Conservation (phyloP, 2,797 vertebrate genomes). For the Dendrocincla fuliginosa region DNA sequence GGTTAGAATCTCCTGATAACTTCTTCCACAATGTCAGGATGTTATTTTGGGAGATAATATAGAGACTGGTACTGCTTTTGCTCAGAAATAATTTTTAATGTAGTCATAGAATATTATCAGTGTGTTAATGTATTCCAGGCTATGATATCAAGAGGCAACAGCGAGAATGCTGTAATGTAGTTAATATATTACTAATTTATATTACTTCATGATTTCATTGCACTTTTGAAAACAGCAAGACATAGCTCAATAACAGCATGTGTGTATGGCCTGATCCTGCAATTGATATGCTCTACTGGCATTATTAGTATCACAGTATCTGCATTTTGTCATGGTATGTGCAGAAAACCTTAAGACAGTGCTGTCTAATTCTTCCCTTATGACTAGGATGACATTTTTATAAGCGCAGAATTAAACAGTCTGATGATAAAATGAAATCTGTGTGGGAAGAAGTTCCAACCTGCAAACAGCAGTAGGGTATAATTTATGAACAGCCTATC, state of each 20-base stretch:
- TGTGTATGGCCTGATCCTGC: not conserved
- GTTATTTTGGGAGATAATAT: not conserved
- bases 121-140: not conserved
- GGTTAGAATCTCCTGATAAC: not conserved
- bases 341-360: slow-evolving; percentile 30
- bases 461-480: slow-evolving; percentile 49
- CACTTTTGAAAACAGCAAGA: not conserved
- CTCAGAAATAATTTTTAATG: not conserved
- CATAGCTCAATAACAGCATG: not conserved
- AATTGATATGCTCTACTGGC: not conserved
- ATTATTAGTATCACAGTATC: not conserved
- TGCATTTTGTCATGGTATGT: slow-evolving; percentile 15
- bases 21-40: not conserved
- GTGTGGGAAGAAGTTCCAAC: slow-evolving; percentile 67
- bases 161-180: not conserved
- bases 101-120: not conserved
- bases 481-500: slow-evolving; percentile 54
- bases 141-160: not conserved
- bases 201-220: not conserved
- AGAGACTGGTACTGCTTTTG: not conserved
- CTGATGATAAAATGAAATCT: slow-evolving; percentile 62
- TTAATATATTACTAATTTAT: slow-evolving; percentile 39
- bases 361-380: slow-evolving; percentile 44
- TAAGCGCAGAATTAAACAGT: slow-evolving; percentile 54
- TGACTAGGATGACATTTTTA: slow-evolving; percentile 66